These are phyloP conservation scores for Epizoanthus illoricatus DNA, from an alignment of 92 coral and sea anemone species.

Conservation along the genomic window DNA sequence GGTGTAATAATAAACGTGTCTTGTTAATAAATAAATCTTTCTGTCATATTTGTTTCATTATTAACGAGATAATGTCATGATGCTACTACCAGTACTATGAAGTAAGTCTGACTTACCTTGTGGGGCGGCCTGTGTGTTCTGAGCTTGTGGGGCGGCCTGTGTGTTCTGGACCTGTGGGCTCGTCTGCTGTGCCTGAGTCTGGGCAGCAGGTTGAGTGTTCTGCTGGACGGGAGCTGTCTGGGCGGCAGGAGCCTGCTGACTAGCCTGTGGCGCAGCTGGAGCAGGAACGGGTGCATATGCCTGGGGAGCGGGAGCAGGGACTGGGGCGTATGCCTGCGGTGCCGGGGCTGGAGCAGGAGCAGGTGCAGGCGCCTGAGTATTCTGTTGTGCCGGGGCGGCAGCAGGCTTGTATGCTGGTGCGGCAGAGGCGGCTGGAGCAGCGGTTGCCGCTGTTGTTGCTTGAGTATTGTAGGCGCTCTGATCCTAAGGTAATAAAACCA, in stretches of 20 bases:
- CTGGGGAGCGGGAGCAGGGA: conserved; percentile 14
- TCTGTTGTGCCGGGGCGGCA: too few relatives aligned
- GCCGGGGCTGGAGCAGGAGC: not conserved
- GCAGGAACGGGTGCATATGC: conserved; percentile 13
- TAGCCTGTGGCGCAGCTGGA: conserved; percentile 2
- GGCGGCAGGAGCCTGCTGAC: conserved; percentile 2
- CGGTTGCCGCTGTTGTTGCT: not conserved
- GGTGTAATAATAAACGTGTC: too few relatives aligned
- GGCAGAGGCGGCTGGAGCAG: not conserved
- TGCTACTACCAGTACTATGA: too few relatives aligned
- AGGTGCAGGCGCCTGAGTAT: not conserved
- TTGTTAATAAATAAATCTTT: too few relatives aligned
- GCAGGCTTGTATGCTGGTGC: conserved; percentile 9
- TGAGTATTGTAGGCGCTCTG: not conserved
- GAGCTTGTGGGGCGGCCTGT: conserved; percentile 17
- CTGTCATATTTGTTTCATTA: too few relatives aligned
- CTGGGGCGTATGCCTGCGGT: not conserved
- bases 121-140: not conserved
- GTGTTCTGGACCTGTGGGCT: not conserved
- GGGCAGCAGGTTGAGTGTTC: too few relatives aligned
- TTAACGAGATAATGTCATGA: too few relatives aligned
- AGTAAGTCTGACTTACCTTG: not conserved
- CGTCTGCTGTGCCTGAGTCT: not conserved
- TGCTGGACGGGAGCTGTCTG: conserved; percentile 2
- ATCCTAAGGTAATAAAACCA: not conserved